Evolutionary conservation across 2,797 vertebrate genomes (phyloP).

Genomic region (Trichosurus vulpecula): DNA sequence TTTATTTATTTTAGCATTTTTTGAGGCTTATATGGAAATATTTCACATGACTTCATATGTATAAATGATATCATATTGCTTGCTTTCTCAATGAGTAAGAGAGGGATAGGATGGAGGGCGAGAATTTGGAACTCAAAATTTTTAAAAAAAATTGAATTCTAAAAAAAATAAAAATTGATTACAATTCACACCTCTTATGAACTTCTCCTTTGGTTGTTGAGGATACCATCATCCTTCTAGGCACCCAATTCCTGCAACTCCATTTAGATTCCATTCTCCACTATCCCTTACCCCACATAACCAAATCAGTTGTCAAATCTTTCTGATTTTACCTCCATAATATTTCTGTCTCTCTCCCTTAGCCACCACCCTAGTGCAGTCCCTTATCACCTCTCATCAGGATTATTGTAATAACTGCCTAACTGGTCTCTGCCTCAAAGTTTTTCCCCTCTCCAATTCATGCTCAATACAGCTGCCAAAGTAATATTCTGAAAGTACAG

Average conservation of each 20-base stretch:
- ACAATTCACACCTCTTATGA: background rate
- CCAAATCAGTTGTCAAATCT: background rate
- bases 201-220: background rate
- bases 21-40: background rate
- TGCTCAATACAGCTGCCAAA: background rate
- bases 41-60: background rate
- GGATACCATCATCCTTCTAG: background rate
- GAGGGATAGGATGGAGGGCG: background rate
- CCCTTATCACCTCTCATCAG: background rate
- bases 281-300: background rate
- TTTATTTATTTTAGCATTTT: background rate
- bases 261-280: background rate
- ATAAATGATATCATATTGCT: background rate
- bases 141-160: background rate
- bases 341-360: background rate
- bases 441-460: background rate
- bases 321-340: background rate
- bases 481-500: background rate
- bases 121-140: background rate
- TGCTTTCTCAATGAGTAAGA: background rate
- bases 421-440: background rate
- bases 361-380: conserved; percentile 17
- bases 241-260: background rate
- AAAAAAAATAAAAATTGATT: background rate
- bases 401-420: background rate